Evolutionary conservation across 1,140 invertebrate species (phyloP), one percentile per base, ranked within the genome.

Genomic region (Yoshiicerus persimilis): DNA sequence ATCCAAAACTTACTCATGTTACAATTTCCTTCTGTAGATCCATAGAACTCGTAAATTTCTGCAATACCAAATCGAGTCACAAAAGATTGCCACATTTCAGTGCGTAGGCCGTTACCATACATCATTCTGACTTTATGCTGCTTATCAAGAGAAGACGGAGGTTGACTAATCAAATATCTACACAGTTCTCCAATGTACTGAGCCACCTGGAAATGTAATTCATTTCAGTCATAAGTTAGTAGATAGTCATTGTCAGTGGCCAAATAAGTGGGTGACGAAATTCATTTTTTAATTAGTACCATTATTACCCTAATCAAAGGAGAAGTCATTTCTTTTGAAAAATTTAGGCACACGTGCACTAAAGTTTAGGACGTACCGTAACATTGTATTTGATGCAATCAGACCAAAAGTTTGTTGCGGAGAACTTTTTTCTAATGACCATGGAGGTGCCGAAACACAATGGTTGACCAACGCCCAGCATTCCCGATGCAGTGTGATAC

Each of bases 131-230:
- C 77, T 77, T 95, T 95, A 92, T 99, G 98, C 80, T 96, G 93
- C 23, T 93, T 95, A 91, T 99, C 98, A 80, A 95, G 94, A 2
- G 95, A 93, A 86, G 95, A 95, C 5, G 94, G 93, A 13, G 96
- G 95, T 80, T 97, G 96, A 20, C 97, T 96, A 87, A 99, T 93
- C 41, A 99, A 94, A 93, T 99, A 99, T 9, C 99, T 95, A 92
- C 98, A 99, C 94, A 99, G 98, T 94, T 99, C 99, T 25, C 99
- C 99, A 92, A 99, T 99, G 92, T 99, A 99, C 92, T 99, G 98
- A 11, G 95, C 96, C 87, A 96, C 95, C 97, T 99, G 91, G 3
- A 34, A 20, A 56, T 64, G 32, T 30, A 56, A 32, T 36, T 27
- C 32, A 84, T 36, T 36, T 36, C n/a, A n/a, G n/a, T n/a, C n/a